Evolutionary conservation across 2,113 vertebrate genomes (phyloP), one percentile per base, ranked within the genome.

Genomic region (Arothron firmamentum): DNA sequence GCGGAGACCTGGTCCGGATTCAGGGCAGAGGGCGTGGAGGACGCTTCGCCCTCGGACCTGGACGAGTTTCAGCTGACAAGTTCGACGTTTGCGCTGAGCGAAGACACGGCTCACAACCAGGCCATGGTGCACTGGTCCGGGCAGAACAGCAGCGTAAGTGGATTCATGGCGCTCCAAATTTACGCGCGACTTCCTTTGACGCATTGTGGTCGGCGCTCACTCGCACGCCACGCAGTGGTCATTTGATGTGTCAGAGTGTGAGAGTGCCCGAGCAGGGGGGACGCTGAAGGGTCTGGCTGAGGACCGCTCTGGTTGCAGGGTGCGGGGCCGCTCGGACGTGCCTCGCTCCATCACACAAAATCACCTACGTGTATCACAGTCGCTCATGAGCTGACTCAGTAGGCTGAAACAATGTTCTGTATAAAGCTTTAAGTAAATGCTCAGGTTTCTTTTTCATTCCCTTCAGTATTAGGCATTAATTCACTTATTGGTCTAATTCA

Each of bases 141-240:
- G 14, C 92, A 94, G 74, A 94, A 95, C 90, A 95, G 93, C 81
- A 95, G 94, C 74, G 93, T 94, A 86, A 94, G 93, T 93, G 79
- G 18, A 56, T 23, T 6, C 34, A 50, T 62, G 34, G 68, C 49
- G 65, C 59, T 56, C 65, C 61, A 52, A 6, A 46, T 81, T 80
- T 83, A 85, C 80, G 80, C 81, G 76, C 77, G 71, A 62, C 41
- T 56, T 51, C 5, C 52, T 78, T 85, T 87, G 83, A 83, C 83
- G 83, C 87, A 87, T 78, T 80, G 74, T 81, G 80, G 67, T n/a
- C 43, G 2, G 43, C 34, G 50, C n/a, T 52, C 42, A 57, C 31
- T 45, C 56, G 46, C 38, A 21, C n/a, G 8, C 20, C 50, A 15
- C 15, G 14, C 43, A 15, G 14, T 17, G 25, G 2, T 38, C 2